Base-by-base conservation (phyloP, 2,888 invertebrate genomes). In the Melolontha melolontha region DNA sequence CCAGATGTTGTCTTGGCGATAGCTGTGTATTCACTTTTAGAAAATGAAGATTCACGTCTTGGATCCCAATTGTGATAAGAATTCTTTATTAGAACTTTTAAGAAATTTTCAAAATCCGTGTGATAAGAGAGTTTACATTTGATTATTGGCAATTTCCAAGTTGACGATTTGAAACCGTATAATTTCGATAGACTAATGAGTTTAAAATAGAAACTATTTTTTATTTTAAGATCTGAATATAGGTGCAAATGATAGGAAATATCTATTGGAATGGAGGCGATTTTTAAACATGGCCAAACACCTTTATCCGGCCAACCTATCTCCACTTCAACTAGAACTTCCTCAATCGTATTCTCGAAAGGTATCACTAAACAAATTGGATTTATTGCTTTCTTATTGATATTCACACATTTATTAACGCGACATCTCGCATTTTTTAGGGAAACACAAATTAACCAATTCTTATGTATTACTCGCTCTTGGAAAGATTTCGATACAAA, bases 221-320 rank as follows among this genome's bases (percentile, higher is more conserved):
- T 49, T 29, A 49, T 27, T 27, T 55, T 54, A 8, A 39, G 29
- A 42, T 50, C 52, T 0, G 65, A 50, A 49, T 59, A 17, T 14
- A 64, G 42, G 57, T 77, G 71, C 70, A 81, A 79, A 71, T 80
- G 79, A 69, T 79, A 80, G 2, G 81, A 81, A 65, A 81, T 75
- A 73, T 82, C 78, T 5, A 79, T 67, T 40, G 66, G 41, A 22
- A 78, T 72, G 17, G 70, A 69, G 22, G 75, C 75, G 44, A 81
- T 71, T 71, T 74, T 74, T 11, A 81, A 52, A 52, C 62, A 47
- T 29, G 74, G 71, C 72, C 75, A 77, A 41, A 70, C 67, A 27
- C 70, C 50, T 8, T 69, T 69, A 17, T 70, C 72, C n/a, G 71
- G 71, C 49, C 75, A 71, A 51, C 76, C 70, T 47, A 81, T 68